A percentile compares a stretch with the other conserved stretches of the same genome.
Conservation (phyloP, 1,140 invertebrate species). For the Antheraea pernyi region DNA sequence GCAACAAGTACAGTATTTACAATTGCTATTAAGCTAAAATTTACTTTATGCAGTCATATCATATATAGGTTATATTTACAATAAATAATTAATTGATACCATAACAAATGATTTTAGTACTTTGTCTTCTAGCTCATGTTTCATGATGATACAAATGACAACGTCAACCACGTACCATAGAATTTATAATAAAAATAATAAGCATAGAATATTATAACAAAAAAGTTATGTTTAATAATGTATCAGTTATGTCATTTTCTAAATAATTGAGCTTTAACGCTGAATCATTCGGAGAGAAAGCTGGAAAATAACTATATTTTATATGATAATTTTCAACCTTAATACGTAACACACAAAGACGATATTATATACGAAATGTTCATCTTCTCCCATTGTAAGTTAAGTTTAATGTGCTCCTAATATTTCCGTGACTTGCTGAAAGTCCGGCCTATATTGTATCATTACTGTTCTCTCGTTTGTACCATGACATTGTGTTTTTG, state of each 20-base stretch:
- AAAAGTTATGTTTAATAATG: background rate
- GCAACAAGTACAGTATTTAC: too few species aligned
- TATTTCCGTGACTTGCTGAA: constrained; percentile 20
- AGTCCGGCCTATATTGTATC: constrained; percentile 17
- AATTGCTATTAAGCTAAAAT: too few species aligned
- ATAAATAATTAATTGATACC: too few species aligned
- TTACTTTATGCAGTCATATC: too few species aligned
- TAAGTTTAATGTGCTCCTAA: constrained; percentile 21
- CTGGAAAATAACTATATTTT: background rate
- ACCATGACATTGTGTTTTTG: constrained; percentile 19
- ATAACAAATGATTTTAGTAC: too few species aligned
- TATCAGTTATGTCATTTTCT: background rate
- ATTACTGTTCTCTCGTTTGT: constrained; percentile 19
- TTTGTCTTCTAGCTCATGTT: too few species aligned
- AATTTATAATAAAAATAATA: too few species aligned
- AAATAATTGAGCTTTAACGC: constrained; percentile 3
- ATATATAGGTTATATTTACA: too few species aligned
- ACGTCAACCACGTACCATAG: too few species aligned
- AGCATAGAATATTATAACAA: background rate
- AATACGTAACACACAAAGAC: background rate
- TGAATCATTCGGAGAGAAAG: background rate
- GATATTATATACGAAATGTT: constrained; percentile 6
- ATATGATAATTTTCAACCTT: constrained; percentile 1
- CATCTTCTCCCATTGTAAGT: constrained; percentile 20
- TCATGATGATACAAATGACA: too few species aligned